Evolutionary conservation across 2,113 vertebrate genomes (phyloP).

Genomic region (Catharus bicknelli): DNA sequence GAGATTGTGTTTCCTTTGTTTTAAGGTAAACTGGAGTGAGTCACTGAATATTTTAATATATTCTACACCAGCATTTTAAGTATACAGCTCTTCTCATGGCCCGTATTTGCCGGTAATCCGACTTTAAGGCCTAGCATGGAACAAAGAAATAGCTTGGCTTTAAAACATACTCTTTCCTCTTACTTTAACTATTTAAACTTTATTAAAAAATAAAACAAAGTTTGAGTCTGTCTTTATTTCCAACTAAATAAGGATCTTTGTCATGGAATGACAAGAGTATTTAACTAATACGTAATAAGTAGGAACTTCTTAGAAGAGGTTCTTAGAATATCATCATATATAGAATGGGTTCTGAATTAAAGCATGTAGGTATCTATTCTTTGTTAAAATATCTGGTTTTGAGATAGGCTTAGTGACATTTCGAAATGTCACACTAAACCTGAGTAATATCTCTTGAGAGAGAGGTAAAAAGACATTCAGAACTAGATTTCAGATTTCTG

Average conservation of each 20-base stretch:
- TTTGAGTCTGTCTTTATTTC: constrained; percentile 68
- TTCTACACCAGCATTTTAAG: constrained; percentile 45
- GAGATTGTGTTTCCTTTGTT: background rate
- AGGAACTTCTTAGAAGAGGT: background rate
- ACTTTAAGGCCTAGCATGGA: constrained; percentile 39
- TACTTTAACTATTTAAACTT: constrained; percentile 70
- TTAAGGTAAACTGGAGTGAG: constrained; percentile 33
- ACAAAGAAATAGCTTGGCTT: constrained; percentile 56
- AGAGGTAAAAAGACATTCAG: constrained; percentile 1
- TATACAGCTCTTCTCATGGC: background rate
- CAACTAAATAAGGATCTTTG: background rate
- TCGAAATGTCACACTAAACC: constrained; percentile 43
- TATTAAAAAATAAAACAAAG: constrained; percentile 65
- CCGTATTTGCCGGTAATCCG: background rate
- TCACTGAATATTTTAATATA: background rate
- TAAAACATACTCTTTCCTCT: constrained; percentile 59
- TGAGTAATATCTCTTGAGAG: constrained; percentile 35
- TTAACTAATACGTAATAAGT: background rate
- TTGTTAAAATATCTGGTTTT: background rate
- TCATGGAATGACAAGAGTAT: background rate
- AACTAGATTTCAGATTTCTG: constrained; percentile 29
- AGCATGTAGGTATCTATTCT: constrained; percentile 6
- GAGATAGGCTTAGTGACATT: constrained; percentile 31
- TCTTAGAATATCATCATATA: background rate
- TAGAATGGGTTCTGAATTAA: background rate